Percentiles rank a stretch among this genome's conserved stretches.
Conservation (phyloP, 2,113 vertebrate species). For the Psittacus erithacus region DNA sequence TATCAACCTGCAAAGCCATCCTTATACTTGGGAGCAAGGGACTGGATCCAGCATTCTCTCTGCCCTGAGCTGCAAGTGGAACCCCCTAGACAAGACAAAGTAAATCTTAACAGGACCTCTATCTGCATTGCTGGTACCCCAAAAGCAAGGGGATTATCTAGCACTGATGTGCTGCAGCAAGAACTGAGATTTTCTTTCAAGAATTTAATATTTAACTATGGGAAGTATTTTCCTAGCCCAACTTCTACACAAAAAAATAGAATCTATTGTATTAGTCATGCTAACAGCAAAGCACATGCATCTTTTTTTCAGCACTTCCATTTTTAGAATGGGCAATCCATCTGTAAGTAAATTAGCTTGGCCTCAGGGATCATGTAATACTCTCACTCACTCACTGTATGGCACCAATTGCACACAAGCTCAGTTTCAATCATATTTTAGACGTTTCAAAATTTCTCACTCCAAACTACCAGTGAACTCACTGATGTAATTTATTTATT, state of each 20-base stretch:
- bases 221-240: neutral
- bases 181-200: neutral
- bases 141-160: neutral
- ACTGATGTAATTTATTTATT: neutral
- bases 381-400: neutral
- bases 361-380: neutral
- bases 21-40: neutral
- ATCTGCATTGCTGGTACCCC: neutral
- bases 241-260: neutral
- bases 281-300: neutral
- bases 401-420: neutral
- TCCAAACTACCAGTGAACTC: neutral
- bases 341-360: neutral
- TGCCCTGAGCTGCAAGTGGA: neutral
- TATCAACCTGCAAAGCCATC: neutral
- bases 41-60: neutral
- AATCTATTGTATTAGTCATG: neutral
- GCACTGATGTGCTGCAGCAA: neutral
- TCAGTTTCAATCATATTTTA: neutral
- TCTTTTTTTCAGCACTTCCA: neutral
- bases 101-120: neutral
- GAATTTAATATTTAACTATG: neutral
- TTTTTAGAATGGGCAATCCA: neutral
- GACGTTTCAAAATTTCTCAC: neutral
- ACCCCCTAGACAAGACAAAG: neutral